These are phyloP conservation scores for Luffia ferchaultella DNA, from an alignment of 2,888 invertebrate species.

Conservation along the genomic window DNA sequence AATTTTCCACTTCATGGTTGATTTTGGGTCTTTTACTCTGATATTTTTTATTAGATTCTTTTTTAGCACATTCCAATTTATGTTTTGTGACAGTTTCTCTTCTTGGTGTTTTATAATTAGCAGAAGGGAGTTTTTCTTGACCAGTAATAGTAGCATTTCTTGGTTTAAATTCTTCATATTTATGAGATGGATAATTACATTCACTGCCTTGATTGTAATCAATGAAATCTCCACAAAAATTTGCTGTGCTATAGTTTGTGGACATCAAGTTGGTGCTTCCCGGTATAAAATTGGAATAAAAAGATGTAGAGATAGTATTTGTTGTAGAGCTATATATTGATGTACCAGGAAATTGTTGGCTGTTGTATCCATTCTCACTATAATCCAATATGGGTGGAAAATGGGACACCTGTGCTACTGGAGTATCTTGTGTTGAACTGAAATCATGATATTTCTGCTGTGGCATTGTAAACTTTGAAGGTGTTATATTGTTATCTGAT, in stretches of 20 bases:
- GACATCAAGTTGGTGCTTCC: slow-evolving; percentile 47
- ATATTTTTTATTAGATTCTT: slow-evolving; percentile 50
- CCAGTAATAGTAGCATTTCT: slow-evolving; percentile 36
- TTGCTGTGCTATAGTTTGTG: slow-evolving; percentile 42
- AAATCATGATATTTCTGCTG: slow-evolving; percentile 49
- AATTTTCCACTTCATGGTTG: slow-evolving; percentile 43
- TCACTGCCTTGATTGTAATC: slow-evolving; percentile 52
- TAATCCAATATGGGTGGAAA: slow-evolving; percentile 55
- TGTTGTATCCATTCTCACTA: slow-evolving; percentile 43
- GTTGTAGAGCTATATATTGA: slow-evolving; percentile 51
- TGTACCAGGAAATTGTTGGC: slow-evolving; percentile 52
- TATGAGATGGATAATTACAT: slow-evolving; percentile 51
- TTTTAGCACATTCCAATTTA: slow-evolving; percentile 56
- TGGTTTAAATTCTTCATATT: slow-evolving; percentile 53
- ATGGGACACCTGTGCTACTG: slow-evolving; percentile 55
- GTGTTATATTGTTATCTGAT: slow-evolving; percentile 26
- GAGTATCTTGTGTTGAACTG: slow-evolving; percentile 37
- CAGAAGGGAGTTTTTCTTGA: slow-evolving; percentile 36
- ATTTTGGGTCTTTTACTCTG: slow-evolving; percentile 47
- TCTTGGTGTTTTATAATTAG: slow-evolving; percentile 39
- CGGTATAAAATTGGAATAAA: slow-evolving; percentile 56
- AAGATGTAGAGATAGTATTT: slow-evolving; percentile 54
- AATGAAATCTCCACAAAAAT: slow-evolving; percentile 47
- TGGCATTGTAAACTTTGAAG: slow-evolving; percentile 36
- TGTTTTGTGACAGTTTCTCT: slow-evolving; percentile 51